Percentiles rank a stretch among this genome's conserved stretches.
Evolutionary conservation across 2,888 invertebrate species (phyloP).

Genomic region (Orthonychiurus folsomi): DNA sequence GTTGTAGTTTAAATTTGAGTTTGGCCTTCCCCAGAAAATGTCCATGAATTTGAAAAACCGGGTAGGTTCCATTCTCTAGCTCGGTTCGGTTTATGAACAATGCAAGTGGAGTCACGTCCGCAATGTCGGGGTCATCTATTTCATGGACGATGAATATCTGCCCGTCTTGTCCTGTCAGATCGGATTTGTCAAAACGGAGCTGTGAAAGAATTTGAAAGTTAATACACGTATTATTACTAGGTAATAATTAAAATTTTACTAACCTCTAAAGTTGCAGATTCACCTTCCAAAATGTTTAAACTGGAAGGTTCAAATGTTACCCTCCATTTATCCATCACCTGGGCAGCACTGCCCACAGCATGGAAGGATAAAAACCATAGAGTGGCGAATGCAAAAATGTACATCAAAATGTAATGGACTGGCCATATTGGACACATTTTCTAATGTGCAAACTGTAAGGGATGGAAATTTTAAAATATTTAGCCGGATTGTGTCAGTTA

Average conservation of each 20-base stretch:
- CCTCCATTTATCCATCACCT: conserved; percentile 40
- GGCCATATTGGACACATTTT: conserved; percentile 60
- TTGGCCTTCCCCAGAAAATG: conserved; percentile 42
- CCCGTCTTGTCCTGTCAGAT: conserved; percentile 10
- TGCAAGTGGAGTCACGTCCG: conserved; percentile 18
- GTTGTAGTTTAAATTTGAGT: conserved; percentile 24
- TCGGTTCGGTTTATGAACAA: neutral
- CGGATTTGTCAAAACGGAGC: conserved; percentile 15
- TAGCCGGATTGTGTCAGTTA: too few species aligned
- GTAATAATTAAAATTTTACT: too few species aligned
- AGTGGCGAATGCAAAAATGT: conserved; percentile 50
- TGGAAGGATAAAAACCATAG: conserved; percentile 50
- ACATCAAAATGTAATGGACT: conserved; percentile 52
- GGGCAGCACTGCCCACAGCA: conserved; percentile 42
- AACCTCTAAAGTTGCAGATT: conserved; percentile 46
- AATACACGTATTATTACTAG: too few species aligned
- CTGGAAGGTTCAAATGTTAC: conserved; percentile 44
- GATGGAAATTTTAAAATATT: too few species aligned
- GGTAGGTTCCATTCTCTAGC: neutral
- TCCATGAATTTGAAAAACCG: conserved; percentile 40
- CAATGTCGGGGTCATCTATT: conserved; percentile 28
- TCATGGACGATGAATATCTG: conserved; percentile 18
- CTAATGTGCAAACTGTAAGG: too few species aligned
- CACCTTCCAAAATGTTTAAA: conserved; percentile 48
- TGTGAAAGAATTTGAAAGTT: neutral